Base-by-base conservation (phyloP, 2,113 vertebrate species). In the Rhea pennata region DNA sequence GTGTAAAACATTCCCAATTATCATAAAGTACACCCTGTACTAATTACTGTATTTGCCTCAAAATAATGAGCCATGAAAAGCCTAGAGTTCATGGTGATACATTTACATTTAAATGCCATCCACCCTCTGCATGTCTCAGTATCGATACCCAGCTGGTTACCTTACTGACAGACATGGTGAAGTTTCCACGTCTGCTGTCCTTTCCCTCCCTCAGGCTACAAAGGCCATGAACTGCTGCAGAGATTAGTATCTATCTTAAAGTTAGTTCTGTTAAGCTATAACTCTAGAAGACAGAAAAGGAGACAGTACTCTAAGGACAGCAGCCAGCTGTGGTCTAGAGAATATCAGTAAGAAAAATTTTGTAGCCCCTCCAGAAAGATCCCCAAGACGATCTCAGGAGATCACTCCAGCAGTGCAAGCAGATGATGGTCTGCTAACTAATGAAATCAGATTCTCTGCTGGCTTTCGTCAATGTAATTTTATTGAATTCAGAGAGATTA, bases 1-100 rank as follows among this genome's bases (percentile, higher is more conserved):
- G 46, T 88, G 89, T 74, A 95, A 96, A 98, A 78, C 33, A 54
- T 76, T 94, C 24, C 74, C 83, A 93, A 96, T 90, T 95, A 96
- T 62, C 71, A 95, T 14, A 82, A 94, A 95, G 92, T 76, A 95
- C 85, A 95, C 29, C 84, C 85, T 0, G 0, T 90, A 58, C 58
- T 95, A 96, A 96, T 95, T 90, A 94, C 46, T 85, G 50, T 74
- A 46, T 88, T 92, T 93, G 71, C 76, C 66, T 90, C 75, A 36
- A 94, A 96, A 75, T 85, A 93, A 87, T 29, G 59, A 95, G 70
- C 54, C 50, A 21, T 12, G 24, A 59, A 67, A 95, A 95, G 71
- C 53, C 62, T 54, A 42, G 27, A 81, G 46, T 48, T 96, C 88
- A 84, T 22, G 31, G 73, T 12, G 53, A 84, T 36, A 44, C 40